These are phyloP conservation scores for human DNA, from an alignment of 2,113 vertebrate genomes.

Conservation along the genomic window GRCh38 chr5:155468001-155468500, in stretches of 20 bases:
- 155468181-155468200: neutral
- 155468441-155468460: neutral
- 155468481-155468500: neutral
- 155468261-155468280: neutral
- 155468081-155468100: neutral
- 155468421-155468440: neutral
- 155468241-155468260: neutral
- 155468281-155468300: neutral
- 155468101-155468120: rapidly evolving
- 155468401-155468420: neutral
- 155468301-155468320: neutral
- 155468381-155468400: neutral
- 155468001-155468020: neutral
- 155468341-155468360: neutral
- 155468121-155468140: neutral
- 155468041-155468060: neutral
- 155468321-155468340: neutral
- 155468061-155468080: neutral
- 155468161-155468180: neutral
- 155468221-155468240: neutral
- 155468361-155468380: neutral
- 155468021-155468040: neutral
- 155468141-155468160: neutral
- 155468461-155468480: neutral
- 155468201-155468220: neutral